Evolutionary conservation across 2,113 vertebrate genomes (phyloP).

Genomic region (Mirounga angustirostris): DNA sequence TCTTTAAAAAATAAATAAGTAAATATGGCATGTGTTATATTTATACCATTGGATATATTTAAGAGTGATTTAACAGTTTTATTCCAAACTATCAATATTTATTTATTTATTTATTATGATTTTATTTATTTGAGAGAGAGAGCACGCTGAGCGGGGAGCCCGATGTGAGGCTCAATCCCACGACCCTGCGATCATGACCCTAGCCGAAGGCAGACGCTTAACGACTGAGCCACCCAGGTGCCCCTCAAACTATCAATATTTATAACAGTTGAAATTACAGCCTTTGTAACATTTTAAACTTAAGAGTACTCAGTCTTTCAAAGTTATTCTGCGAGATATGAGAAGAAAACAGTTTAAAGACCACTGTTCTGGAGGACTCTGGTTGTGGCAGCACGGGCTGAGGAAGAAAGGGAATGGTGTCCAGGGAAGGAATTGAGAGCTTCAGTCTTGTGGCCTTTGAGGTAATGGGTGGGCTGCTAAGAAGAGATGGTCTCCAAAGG

Average conservation of each 20-base stretch:
- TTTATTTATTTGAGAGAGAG: not conserved
- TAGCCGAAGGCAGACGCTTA: not conserved
- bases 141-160: not conserved
- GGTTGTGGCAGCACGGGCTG: not conserved
- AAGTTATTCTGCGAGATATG: not conserved
- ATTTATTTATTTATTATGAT: not conserved
- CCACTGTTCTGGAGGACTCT: not conserved
- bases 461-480: not conserved
- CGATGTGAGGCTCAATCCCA: not conserved
- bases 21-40: conserved; percentile 5
- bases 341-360: conserved; percentile 26
- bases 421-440: not conserved
- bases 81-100: conserved; percentile 16
- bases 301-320: not conserved
- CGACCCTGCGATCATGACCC: not conserved
- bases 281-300: conserved; percentile 58
- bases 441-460: not conserved
- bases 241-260: not conserved
- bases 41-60: conserved; percentile 26
- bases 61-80: conserved; percentile 48
- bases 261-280: not conserved
- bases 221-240: not conserved
- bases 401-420: not conserved
- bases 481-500: not conserved
- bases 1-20: not conserved